Conservation (phyloP, 2,888 invertebrate genomes). For the Brachycybe producta region DNA sequence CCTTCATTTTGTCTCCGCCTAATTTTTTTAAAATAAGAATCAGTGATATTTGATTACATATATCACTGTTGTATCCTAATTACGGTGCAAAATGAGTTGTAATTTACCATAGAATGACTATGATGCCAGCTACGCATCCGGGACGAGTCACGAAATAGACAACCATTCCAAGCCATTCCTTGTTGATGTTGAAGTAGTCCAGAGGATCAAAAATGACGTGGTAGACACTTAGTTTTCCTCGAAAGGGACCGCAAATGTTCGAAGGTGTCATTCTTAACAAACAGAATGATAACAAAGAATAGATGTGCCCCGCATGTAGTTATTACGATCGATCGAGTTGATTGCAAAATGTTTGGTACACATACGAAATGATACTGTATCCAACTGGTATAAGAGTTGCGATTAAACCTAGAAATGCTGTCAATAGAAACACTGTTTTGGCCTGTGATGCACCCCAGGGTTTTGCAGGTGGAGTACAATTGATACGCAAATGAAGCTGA, state of each 20-base stretch:
- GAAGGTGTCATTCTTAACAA: conserved; percentile 27
- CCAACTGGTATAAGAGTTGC: conserved; percentile 28
- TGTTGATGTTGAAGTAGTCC: conserved; percentile 6
- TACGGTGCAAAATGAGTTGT: conserved; percentile 48
- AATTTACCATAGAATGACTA: conserved; percentile 28
- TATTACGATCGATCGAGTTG: not conserved
- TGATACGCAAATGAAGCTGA: conserved; percentile 43
- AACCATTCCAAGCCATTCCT: conserved; percentile 23
- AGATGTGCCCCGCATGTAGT: not conserved
- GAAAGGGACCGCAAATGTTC: conserved; percentile 31
- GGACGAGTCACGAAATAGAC: conserved; percentile 23
- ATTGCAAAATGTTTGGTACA: not conserved
- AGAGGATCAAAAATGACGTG: conserved; percentile 24
- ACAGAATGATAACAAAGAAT: not conserved
- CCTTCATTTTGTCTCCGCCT: too few relatives aligned
- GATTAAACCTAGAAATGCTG: conserved; percentile 31
- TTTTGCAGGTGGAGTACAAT: conserved; percentile 53
- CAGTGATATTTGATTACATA: too few relatives aligned
- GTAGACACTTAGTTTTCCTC: conserved; percentile 25
- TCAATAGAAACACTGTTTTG: conserved; percentile 50
- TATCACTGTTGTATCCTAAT: too few relatives aligned
- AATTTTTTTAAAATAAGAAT: too few relatives aligned
- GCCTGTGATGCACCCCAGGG: conserved; percentile 60
- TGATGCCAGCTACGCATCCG: conserved; percentile 26
- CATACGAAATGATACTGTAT: conserved; percentile 21